Conservation (phyloP, 2,797 vertebrate genomes). For the Sebastes vulpes region DNA sequence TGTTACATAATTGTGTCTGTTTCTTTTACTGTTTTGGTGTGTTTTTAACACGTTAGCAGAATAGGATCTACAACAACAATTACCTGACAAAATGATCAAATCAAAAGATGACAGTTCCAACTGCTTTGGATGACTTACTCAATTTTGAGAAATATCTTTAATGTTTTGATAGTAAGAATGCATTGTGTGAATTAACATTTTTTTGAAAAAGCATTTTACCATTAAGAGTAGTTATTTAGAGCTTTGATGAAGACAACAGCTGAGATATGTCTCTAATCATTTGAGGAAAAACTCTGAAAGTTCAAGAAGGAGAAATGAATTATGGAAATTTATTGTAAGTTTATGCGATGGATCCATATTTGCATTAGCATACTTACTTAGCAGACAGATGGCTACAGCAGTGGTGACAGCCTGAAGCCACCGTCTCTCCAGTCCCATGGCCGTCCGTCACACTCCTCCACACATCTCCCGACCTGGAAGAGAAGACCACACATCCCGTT, state of each 20-base stretch:
- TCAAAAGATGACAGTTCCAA: not conserved
- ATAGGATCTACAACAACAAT: not conserved
- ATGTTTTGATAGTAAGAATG: not conserved
- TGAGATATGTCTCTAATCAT: not conserved
- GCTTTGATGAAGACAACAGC: not conserved
- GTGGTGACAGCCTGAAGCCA: slow-evolving; percentile 83
- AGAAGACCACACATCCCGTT: slow-evolving; percentile 54
- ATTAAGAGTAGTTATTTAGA: not conserved
- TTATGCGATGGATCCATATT: slow-evolving; percentile 41
- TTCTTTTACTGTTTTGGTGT: not conserved
- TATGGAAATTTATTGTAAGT: slow-evolving; percentile 28
- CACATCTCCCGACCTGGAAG: slow-evolving; percentile 83
- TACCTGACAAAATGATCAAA: not conserved
- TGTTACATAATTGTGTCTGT: not conserved
- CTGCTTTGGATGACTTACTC: not conserved
- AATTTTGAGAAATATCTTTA: not conserved
- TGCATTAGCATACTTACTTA: slow-evolving; percentile 81
- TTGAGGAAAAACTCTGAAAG: not conserved
- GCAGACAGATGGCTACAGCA: slow-evolving; percentile 81
- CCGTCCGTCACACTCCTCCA: slow-evolving; percentile 83
- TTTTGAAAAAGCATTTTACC: not conserved
- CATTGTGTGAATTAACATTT: not conserved
- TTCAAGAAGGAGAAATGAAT: not conserved
- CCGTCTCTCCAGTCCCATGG: slow-evolving; percentile 87
- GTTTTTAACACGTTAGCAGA: not conserved